Conservation (phyloP, 1,140 invertebrate species). For the Diachasma alloeum region DNA sequence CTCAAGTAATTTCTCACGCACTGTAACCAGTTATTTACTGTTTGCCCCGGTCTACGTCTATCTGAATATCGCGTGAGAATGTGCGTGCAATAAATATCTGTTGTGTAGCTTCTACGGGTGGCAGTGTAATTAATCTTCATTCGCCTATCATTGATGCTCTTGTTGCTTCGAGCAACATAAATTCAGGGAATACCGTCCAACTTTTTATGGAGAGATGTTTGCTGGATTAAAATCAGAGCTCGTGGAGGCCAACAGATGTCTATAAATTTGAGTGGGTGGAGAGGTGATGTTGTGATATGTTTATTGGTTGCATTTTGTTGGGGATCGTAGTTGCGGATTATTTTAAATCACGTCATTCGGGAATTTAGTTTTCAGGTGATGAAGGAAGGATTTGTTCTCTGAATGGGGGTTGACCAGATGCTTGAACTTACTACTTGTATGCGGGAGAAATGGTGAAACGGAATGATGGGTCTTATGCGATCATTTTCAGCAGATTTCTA, state of each 20-base stretch:
- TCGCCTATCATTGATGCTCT: not conserved
- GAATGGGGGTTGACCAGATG: too few relatives aligned
- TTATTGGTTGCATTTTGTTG: not conserved
- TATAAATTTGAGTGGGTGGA: not conserved
- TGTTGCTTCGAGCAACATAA: not conserved
- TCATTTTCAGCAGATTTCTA: too few relatives aligned
- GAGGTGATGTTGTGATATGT: not conserved
- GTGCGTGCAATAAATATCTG: slow-evolving; percentile 5
- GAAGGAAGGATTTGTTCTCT: too few relatives aligned
- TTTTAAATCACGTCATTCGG: too few relatives aligned
- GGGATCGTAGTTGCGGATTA: too few relatives aligned
- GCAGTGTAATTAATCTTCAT: slow-evolving; percentile 2
- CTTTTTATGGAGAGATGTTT: not conserved
- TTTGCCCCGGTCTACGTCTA: not conserved
- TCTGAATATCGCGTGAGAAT: slow-evolving; percentile 2
- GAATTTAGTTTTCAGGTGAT: too few relatives aligned
- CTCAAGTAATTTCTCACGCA: slow-evolving; percentile 18
- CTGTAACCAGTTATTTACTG: not conserved
- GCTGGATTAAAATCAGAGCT: not conserved
- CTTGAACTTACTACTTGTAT: too few relatives aligned
- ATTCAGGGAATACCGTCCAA: not conserved
- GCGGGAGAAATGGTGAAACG: too few relatives aligned
- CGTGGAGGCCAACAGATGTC: not conserved
- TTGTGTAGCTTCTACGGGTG: not conserved
- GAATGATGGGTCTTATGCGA: too few relatives aligned